Conservation (phyloP, 2,888 invertebrate species). For the Eupithecia subfuscata region DNA sequence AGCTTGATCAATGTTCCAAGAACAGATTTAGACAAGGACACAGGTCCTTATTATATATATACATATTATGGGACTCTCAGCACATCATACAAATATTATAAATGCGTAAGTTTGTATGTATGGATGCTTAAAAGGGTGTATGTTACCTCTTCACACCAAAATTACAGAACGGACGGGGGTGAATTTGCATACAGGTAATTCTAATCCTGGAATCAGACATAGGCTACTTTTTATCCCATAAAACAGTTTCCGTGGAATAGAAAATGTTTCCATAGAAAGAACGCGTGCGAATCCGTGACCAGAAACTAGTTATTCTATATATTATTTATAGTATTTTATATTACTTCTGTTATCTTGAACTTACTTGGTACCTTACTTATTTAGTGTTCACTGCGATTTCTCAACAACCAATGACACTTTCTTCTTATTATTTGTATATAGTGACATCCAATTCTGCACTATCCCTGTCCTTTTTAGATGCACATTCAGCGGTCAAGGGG, state of each 20-base stretch:
- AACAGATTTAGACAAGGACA: background rate
- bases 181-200: too few species aligned
- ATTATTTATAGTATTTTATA: too few species aligned
- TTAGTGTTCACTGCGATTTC: background rate
- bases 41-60: background rate
- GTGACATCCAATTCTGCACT: conserved; percentile 21
- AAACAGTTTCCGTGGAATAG: too few species aligned
- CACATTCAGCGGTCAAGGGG: conserved; percentile 61
- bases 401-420: conserved; percentile 8
- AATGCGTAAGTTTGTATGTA: too few species aligned
- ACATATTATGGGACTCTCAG: background rate
- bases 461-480: conserved; percentile 35
- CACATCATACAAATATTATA: background rate
- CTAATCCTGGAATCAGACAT: too few species aligned
- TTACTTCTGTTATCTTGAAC: background rate
- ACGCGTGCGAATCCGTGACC: background rate
- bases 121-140: too few species aligned
- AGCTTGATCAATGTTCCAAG: background rate
- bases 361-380: background rate
- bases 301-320: too few species aligned
- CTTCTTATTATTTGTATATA: background rate
- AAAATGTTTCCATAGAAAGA: too few species aligned
- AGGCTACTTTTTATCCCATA: too few species aligned
- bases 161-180: too few species aligned
- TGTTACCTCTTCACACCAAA: too few species aligned